Conservation (phyloP, 1,140 invertebrate species). For the Drosophila mayri region DNA sequence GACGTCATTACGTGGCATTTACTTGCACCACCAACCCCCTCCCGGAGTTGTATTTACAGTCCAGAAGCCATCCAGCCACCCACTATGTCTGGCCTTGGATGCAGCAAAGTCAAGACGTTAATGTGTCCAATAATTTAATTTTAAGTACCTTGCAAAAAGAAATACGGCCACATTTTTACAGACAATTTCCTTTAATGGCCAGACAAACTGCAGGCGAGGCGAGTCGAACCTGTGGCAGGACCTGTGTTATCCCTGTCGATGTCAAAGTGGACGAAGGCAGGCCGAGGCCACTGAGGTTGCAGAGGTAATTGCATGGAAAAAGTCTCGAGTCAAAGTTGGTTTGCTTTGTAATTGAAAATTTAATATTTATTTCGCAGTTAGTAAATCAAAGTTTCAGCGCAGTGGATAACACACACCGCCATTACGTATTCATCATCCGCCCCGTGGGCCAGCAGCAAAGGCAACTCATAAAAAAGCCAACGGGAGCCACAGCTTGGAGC, state of each 20-base stretch:
- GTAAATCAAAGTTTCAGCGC: conserved; percentile 79
- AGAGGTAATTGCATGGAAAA: conserved; percentile 80
- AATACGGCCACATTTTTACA: conserved; percentile 83
- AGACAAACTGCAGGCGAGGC: conserved; percentile 37
- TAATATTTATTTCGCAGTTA: conserved; percentile 84
- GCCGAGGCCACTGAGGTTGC: neutral
- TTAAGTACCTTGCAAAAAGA: conserved; percentile 84
- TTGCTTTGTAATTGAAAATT: conserved; percentile 75
- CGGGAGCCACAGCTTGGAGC: conserved; percentile 23
- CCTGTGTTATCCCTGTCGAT: conserved; percentile 52
- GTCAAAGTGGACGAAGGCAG: conserved; percentile 1
- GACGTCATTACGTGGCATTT: conserved; percentile 82
- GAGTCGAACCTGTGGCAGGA: conserved; percentile 46
- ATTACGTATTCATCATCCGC: conserved; percentile 82
- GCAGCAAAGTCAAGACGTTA: conserved; percentile 78
- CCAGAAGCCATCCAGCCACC: neutral
- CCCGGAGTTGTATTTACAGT: neutral
- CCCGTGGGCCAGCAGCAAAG: conserved; percentile 30
- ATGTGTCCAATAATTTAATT: conserved; percentile 84
- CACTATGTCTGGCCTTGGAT: conserved; percentile 20
- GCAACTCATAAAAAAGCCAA: conserved; percentile 40
- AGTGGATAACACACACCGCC: conserved; percentile 67
- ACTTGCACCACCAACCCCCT: conserved; percentile 51
- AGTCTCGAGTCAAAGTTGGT: conserved; percentile 59
- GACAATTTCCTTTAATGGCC: conserved; percentile 82